phyloP scores from a whole-genome alignment of 2,888 invertebrate genomes.

The Protodeltote pygarga region DNA sequence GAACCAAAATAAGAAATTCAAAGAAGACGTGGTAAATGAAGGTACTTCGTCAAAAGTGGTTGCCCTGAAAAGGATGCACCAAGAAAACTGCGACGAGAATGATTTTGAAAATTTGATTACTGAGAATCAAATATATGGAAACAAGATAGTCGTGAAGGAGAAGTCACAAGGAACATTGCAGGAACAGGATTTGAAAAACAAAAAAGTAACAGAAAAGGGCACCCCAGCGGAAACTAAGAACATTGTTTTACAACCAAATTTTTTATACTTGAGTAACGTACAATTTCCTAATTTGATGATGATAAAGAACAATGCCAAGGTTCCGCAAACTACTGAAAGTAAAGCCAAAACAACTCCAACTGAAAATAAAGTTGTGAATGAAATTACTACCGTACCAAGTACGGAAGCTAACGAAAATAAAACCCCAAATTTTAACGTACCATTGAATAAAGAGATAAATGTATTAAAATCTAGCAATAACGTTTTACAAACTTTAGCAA shows the following conservation, averaged over 20 bases:
- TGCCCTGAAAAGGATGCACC: slow-evolving; percentile 79
- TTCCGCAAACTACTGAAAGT: slow-evolving; percentile 56
- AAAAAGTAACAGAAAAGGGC: slow-evolving; percentile 61
- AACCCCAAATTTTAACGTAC: slow-evolving; percentile 48
- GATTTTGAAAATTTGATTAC: slow-evolving; percentile 86
- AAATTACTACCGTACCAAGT: slow-evolving; percentile 38
- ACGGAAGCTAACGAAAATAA: slow-evolving; percentile 47
- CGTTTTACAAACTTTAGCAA: slow-evolving; percentile 65
- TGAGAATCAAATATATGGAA: slow-evolving; percentile 85
- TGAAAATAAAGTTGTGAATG: slow-evolving; percentile 65
- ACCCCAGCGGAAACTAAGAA: slow-evolving; percentile 68
- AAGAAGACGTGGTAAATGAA: slow-evolving; percentile 72
- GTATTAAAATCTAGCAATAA: slow-evolving; percentile 71
- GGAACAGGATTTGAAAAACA: slow-evolving; percentile 75
- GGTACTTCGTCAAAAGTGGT: slow-evolving; percentile 78
- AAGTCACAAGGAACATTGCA: slow-evolving; percentile 77
- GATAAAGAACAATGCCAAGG: slow-evolving; percentile 74
- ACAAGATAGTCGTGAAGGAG: slow-evolving; percentile 87
- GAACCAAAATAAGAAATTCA: slow-evolving; percentile 76
- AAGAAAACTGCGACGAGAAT: slow-evolving; percentile 82
- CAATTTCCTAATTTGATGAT: slow-evolving; percentile 82
- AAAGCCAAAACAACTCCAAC: slow-evolving; percentile 59
- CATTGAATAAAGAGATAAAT: slow-evolving; percentile 66
- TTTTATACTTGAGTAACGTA: slow-evolving; percentile 79
- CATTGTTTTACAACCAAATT: slow-evolving; percentile 77